Evolutionary conservation across 2,888 invertebrate genomes (phyloP), one percentile per base, ranked within the genome.

Genomic region (Tenthredo notha): DNA sequence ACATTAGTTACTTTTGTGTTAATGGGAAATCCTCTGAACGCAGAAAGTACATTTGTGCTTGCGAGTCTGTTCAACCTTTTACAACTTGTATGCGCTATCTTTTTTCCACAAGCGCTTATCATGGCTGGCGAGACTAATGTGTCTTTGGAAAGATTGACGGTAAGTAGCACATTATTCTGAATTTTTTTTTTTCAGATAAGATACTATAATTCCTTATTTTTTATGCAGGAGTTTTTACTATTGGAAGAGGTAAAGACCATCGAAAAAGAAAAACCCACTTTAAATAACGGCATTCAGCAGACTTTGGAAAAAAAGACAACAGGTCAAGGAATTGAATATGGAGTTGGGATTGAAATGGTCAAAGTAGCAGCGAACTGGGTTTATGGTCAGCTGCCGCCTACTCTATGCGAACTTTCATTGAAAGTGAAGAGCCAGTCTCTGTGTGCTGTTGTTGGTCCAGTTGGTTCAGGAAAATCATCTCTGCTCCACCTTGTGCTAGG

Each of bases 391-490:
- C 84, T 93, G 21, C 93, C 93, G 0, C 93, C 93, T 9, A 94
- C 94, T 0, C 89, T 95, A 47, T 92, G 93, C 72, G 92, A 95
- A 85, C 90, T 95, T 4, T 94, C 92, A 47, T 86, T 95, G 74
- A 90, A 91, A 15, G 90, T 95, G 3, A 87, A 89, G 5, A 88
- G 93, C 0, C 94, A 94, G 1, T 87, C 94, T 83, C 88, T 95
- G 25, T 93, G 94, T 37, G 95, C 95, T 0, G 91, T 97, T 2
- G 95, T 96, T 40, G 97, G 97, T 15, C 94, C 95, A 2, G 96
- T 97, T 0, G 97, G 96, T 15, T 93, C 95, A 1, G 97, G 97
- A 77, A 97, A 97, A 89, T 93, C 94, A 0, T 80, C 80, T n/a
- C 21, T 80, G n/a, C 65, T 80, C 40, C 80, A 80, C 21, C 37